Conservation (phyloP, 2,113 vertebrate species). For the Myocastor coypus region DNA sequence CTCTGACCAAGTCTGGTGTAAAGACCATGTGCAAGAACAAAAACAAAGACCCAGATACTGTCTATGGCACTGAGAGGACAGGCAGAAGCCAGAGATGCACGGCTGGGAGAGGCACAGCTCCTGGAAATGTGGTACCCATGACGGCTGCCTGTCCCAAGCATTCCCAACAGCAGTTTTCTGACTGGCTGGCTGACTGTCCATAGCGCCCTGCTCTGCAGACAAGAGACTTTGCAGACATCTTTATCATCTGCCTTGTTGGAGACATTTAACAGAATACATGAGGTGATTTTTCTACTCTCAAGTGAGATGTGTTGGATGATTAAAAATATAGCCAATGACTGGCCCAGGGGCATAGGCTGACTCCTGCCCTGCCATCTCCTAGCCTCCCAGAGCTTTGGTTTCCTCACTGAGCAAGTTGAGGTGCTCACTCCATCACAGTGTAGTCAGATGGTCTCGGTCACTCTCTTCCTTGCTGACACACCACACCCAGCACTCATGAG, state of each 20-base stretch:
- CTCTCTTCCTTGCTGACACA: too few relatives aligned
- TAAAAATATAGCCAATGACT: not conserved
- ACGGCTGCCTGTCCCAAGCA: too few relatives aligned
- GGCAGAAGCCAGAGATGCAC: not conserved
- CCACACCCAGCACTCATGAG: too few relatives aligned
- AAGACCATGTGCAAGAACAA: not conserved
- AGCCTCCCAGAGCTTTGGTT: not conserved
- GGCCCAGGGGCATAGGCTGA: not conserved
- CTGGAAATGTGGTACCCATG: not conserved
- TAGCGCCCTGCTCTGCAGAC: not conserved
- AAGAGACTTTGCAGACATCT: not conserved
- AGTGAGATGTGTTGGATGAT: not conserved
- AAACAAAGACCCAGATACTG: not conserved
- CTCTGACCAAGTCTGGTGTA: not conserved
- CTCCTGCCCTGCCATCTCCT: not conserved
- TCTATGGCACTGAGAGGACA: not conserved
- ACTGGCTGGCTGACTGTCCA: not conserved
- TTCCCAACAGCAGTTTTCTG: not conserved
- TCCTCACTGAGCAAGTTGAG: not conserved
- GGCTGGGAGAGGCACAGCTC: not conserved
- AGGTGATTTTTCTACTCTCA: not conserved
- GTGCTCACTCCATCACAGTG: rapidly evolving
- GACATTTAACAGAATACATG: not conserved
- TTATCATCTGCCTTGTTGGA: not conserved
- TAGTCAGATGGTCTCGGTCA: too few relatives aligned